Evolutionary conservation across 2,113 vertebrate species (phyloP).

Genomic region (Indri indri): DNA sequence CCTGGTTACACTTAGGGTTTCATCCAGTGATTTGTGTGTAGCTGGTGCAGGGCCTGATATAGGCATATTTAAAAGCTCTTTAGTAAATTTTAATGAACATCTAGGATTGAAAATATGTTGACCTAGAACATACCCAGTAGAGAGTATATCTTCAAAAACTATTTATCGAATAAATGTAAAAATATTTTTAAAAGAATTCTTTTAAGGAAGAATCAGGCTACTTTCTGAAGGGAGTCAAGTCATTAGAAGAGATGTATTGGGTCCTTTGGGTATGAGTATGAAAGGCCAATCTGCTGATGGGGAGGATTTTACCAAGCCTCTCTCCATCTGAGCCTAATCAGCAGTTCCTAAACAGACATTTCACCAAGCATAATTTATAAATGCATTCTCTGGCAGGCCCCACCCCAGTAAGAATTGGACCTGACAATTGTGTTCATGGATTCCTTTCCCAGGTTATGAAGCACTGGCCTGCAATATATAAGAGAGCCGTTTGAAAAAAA

Average conservation of each 20-base stretch:
- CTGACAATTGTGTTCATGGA: fast-evolving
- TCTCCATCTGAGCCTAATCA: not conserved
- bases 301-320: not conserved
- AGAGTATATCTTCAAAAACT: not conserved
- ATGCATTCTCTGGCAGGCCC: not conserved
- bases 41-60: not conserved
- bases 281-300: not conserved
- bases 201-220: not conserved
- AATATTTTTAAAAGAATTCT: not conserved
- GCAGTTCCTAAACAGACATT: not conserved
- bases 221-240: not conserved
- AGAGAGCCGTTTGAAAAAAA: not conserved
- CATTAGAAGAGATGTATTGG: not conserved
- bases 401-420: not conserved
- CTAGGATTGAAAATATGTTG: not conserved
- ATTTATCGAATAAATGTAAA: not conserved
- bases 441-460: not conserved
- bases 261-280: not conserved
- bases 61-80: not conserved
- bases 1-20: not conserved
- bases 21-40: not conserved
- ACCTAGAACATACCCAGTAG: not conserved
- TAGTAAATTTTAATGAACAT: not conserved
- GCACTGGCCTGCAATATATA: not conserved
- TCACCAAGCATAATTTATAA: not conserved